Evolutionary conservation across 1,140 invertebrate species (phyloP), one percentile per base, ranked within the genome.

Genomic region (Drosophila guanche): DNA sequence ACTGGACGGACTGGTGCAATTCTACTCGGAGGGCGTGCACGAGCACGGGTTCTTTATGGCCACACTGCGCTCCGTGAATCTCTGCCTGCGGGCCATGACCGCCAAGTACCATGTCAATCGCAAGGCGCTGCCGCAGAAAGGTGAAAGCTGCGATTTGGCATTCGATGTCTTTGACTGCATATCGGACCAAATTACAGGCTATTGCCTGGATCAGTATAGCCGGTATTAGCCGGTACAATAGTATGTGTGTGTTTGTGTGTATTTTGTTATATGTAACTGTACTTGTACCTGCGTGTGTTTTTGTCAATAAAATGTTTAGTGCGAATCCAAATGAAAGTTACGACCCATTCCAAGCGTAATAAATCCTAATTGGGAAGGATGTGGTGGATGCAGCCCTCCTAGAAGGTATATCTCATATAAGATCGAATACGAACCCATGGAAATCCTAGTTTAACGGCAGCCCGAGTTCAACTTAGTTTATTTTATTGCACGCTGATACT

Each of bases 91-190:
- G 88, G 91, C 92, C 63, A 92, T 93, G 91, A 93, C 81, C 89
- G 89, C 74, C 40, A 83, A 85, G 71, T 91, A 91, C 54, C 61
- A 57, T n/a, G 76, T 91, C 8, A 65, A 86, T 67, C 88, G 90
- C 40, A 70, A 74, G 27, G 56, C 84, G 42, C 27, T 80, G 54
- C 90, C 90, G 46, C 94, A 94, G 88, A 93, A 93, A 76, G 94
- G 94, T 4, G 93, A 94, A 74, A 94, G 94, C 62, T 95, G 95
- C 79, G 94, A 95, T 77, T 92, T 95, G 33, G 95, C 95, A 2
- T 95, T 95, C 88, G 94, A 95, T 90, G 94, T 95, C 51, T 95
- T 95, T 89, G 94, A 95, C 78, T 95, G 95, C 78, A 94, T 95
- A 63, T 95, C 94, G 10, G 94, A 95, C 89, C 93, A 94, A 83